These are phyloP conservation scores for Oligia latruncula DNA, from an alignment of 2,888 invertebrate species.

Conservation along the genomic window DNA sequence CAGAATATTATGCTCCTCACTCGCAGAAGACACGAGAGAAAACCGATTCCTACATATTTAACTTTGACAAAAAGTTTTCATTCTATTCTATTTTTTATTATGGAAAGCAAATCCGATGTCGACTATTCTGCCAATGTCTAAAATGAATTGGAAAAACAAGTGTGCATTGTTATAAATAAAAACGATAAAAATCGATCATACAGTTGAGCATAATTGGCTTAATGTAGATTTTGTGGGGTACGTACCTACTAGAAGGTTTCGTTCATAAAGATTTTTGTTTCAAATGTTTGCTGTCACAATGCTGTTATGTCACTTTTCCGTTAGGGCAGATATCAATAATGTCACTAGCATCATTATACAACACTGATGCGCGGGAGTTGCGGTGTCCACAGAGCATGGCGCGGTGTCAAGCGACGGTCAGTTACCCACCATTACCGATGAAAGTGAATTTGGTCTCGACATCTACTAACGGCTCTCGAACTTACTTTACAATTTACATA, in stretches of 20 bases:
- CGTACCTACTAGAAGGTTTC: neutral
- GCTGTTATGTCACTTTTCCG: conserved; percentile 18
- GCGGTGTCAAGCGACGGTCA: conserved; percentile 41
- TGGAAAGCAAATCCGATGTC: no score
- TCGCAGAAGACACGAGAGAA: neutral
- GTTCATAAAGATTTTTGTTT: neutral
- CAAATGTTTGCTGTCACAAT: neutral
- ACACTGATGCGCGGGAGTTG: conserved; percentile 18
- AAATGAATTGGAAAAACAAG: no score
- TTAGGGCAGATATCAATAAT: neutral
- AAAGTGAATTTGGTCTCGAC: conserved; percentile 54
- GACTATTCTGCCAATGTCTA: no score
- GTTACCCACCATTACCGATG: conserved; percentile 49
- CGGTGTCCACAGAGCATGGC: neutral
- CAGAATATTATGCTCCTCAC: neutral
- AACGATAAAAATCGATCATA: no score
- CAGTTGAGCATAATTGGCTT: no score
- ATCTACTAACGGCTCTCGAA: conserved; percentile 26
- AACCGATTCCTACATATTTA: neutral
- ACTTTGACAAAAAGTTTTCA: no score
- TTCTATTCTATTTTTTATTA: no score
- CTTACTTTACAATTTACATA: conserved; percentile 34
- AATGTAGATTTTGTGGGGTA: no score
- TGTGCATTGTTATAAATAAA: no score
- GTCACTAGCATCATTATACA: conserved; percentile 4